phyloP scores from a whole-genome alignment of 2,113 vertebrate genomes.

The Pteronura brasiliensis region DNA sequence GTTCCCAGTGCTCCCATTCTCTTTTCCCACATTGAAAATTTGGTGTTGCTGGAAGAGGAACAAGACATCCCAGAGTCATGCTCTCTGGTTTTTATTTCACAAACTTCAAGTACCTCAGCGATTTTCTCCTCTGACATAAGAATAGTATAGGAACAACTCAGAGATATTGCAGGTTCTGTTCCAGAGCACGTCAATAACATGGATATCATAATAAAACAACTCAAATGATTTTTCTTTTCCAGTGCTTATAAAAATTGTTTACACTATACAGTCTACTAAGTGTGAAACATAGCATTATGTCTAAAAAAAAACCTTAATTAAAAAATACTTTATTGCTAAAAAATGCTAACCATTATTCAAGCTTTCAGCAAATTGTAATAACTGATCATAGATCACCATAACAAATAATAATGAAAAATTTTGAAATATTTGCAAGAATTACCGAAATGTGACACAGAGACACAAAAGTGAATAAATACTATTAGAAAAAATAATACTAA shows the following conservation, averaged over 20 bases:
- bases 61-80: background rate
- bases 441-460: background rate
- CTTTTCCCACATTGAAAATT: background rate
- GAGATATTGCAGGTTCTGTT: background rate
- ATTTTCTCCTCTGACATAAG: background rate
- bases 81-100: background rate
- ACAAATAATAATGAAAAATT: background rate
- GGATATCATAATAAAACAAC: background rate
- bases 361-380: background rate
- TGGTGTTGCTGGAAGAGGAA: background rate
- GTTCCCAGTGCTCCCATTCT: background rate
- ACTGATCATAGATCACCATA: too few species aligned
- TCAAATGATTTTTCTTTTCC: background rate
- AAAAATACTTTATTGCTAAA: background rate
- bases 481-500: background rate
- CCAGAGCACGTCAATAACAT: background rate
- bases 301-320: background rate
- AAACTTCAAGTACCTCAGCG: background rate
- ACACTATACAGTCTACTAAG: background rate
- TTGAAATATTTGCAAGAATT: background rate
- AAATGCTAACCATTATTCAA: background rate
- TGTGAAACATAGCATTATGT: background rate
- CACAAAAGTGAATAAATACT: background rate
- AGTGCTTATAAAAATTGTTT: background rate
- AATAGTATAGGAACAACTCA: background rate